phyloP scores from a whole-genome alignment of 2,888 invertebrate species.

The Notocelia uddmanniana region DNA sequence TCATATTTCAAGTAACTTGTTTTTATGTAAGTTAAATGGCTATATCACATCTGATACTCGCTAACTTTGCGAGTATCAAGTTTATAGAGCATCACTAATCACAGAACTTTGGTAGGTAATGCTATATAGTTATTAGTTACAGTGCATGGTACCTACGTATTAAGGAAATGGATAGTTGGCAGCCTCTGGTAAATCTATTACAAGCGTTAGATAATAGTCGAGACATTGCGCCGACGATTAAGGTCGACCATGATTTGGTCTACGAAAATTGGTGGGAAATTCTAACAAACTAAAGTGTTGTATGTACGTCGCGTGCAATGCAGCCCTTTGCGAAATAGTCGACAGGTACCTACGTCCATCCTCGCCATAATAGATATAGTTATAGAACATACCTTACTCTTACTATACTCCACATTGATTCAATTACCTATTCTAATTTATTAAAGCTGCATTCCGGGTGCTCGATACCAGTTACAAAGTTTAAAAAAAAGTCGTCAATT shows the following conservation, averaged over 20 bases:
- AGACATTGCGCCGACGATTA: constrained; percentile 59
- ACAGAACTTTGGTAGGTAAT: neutral
- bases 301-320: constrained; percentile 40
- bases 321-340: constrained; percentile 25
- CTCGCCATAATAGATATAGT: no score
- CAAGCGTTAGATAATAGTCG: constrained; percentile 60
- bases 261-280: constrained; percentile 48
- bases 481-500: no score
- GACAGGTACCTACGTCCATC: no score
- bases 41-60: neutral
- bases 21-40: neutral
- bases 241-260: constrained; percentile 56
- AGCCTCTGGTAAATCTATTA: constrained; percentile 53
- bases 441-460: no score
- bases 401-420: no score
- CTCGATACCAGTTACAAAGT: no score
- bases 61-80: constrained; percentile 8
- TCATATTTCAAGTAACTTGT: no score
- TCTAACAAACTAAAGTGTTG: constrained; percentile 51
- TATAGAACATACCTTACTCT: no score
- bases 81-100: constrained; percentile 37
- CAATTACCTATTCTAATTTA: no score
- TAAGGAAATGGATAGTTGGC: constrained; percentile 52
- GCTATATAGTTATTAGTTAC: neutral
- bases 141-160: neutral